Evolutionary conservation across 2,888 invertebrate genomes (phyloP), one percentile per base, ranked within the genome.

Genomic region (Mythimna loreyi): DNA sequence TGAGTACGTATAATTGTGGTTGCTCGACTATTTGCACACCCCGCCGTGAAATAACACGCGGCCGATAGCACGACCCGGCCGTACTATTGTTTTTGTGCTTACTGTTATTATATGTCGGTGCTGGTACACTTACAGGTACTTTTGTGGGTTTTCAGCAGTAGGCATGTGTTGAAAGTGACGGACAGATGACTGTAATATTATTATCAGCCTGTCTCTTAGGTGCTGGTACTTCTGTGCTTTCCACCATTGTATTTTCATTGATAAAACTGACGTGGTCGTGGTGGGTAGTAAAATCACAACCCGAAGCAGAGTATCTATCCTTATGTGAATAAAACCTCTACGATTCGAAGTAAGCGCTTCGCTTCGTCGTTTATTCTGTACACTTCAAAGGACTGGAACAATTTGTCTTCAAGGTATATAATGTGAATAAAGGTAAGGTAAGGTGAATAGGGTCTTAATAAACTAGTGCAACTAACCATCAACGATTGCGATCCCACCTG

Each of bases 21-120:
- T 80, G 81, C 85, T 76, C 81, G 87, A 88, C 88, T 92, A 93
- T 93, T 93, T 92, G 92, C 89, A 86, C 90, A 91, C 91, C 83
- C 89, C 88, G 86, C 90, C 87, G 90, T 94, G 94, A 91, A 94
- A 94, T 91, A 94, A 94, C 93, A 94, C 85, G 79, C 83, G 72
- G 67, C 84, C 89, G 94, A 94, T 94, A 93, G 86, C 88, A 84
- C 87, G 85, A 87, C 87, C 87, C 85, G 75, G 60, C 65, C 72
- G 63, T 68, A 81, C 81, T 85, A 86, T 86, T 89, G 89, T 89
- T 88, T 85, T 84, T 83, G 82, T 82, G 74, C 61, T 80, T 57
- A 62, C 75, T 78, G 66, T 72, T 59, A 78, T 75, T 75, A 70
- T 79, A 72, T 65, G 40, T 63, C 52, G 65, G 65, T n/a, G 19